Conservation (phyloP, 2,888 invertebrate species). For the Zeuzera pyrina region DNA sequence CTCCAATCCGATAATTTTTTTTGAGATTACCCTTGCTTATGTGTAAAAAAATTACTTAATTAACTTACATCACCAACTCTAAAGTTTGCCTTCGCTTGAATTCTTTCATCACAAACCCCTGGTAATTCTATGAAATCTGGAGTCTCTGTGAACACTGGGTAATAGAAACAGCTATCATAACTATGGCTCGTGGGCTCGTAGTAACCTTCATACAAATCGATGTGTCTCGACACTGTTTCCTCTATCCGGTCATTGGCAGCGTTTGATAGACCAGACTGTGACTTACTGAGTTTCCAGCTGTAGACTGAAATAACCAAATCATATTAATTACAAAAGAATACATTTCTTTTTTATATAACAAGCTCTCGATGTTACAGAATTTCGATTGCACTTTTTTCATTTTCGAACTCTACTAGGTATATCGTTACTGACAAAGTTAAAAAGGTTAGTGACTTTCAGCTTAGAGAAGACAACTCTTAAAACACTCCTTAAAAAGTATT, state of each 20-base stretch:
- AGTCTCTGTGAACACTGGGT: slow-evolving; percentile 11
- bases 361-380: no score
- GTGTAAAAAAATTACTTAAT: no score
- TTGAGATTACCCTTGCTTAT: no score
- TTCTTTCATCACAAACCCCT: slow-evolving; percentile 13
- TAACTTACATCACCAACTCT: slow-evolving; percentile 9
- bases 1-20: no score
- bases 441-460: no score
- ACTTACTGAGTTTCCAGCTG: slow-evolving; percentile 16
- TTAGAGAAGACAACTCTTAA: no score
- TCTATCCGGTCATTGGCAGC: slow-evolving; percentile 9
- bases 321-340: neutral
- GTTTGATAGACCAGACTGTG: slow-evolving; percentile 10
- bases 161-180: slow-evolving; percentile 13
- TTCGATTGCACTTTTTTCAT: no score
- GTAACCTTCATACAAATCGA: slow-evolving; percentile 11
- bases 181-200: slow-evolving; percentile 12
- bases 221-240: slow-evolving; percentile 5
- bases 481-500: no score
- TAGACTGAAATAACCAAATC: slow-evolving; percentile 7
- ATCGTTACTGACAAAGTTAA: no score
- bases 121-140: slow-evolving; percentile 10
- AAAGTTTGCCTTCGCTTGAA: slow-evolving; percentile 11
- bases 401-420: no score
- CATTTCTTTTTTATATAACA: no score